Evolutionary conservation across 2,888 invertebrate genomes (phyloP), one percentile per base, ranked within the genome.

Genomic region (Andrena hattorfiana): DNA sequence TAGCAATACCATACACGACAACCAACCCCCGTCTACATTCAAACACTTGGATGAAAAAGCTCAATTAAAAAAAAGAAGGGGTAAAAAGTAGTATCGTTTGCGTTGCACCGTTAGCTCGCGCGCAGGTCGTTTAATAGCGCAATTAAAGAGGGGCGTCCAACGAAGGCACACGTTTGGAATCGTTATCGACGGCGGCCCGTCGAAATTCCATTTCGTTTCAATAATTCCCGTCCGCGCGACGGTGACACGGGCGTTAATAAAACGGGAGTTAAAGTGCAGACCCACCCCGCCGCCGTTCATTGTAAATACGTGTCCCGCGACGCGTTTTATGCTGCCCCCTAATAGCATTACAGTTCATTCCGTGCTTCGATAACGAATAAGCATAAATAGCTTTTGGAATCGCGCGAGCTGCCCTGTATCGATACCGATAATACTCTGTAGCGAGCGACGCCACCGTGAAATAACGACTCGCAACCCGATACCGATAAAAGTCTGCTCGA

Each of bases 151-250:
- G 62, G 48, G 56, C 49, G 42, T 56, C 67, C 67, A 48, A 67
- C 32, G 63, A 80, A 71, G 80, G 71, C 71, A 62, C 79, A 66
- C 66, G 60, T 20, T 71, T 16, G 56, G 56, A 51, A 64, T 67
- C 72, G 72, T 81, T 81, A 76, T 69, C 69, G 76, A 81, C 81
- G 48, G 26, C 3, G 16, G 63, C 59, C 42, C 63, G 76, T 60
- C 83, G 63, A 73, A 81, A 83, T 72, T 83, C 81, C 81, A 76
- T 83, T 81, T 72, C 82, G 72, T 83, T 83, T 81, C 81, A 81
- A 81, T 83, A 81, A 83, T 76, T 77, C 77, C 59, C 59, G 51
- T 60, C 64, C 59, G 51, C 70, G 59, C 67, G 56, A 56, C 56
- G 69, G 76, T 77, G 81, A 72, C 81, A 76, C 60, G 59, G 63